Evolutionary conservation across 1,140 invertebrate genomes (phyloP).

Genomic region (Psix sp.): DNA sequence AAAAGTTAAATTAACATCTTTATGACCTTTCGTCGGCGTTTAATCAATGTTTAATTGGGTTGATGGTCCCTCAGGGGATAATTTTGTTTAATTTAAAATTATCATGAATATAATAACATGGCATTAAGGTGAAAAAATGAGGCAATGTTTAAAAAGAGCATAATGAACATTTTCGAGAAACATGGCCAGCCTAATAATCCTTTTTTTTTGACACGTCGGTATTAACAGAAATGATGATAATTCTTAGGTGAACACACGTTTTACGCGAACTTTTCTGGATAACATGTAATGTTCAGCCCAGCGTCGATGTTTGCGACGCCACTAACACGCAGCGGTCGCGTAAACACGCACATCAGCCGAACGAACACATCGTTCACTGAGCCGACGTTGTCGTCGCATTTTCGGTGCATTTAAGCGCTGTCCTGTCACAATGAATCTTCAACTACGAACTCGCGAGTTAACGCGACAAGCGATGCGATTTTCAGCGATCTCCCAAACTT

Average conservation of each 20-base stretch:
- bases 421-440: slow-evolving; percentile 25
- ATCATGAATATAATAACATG: no score
- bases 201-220: slow-evolving; percentile 10
- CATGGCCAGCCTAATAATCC: slow-evolving; percentile 10
- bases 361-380: slow-evolving; percentile 29
- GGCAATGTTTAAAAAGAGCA: slow-evolving; percentile 37
- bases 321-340: slow-evolving; percentile 37
- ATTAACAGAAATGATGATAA: slow-evolving; percentile 31
- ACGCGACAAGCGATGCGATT: no score
- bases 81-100: no score
- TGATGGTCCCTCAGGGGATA: no score
- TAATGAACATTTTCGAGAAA: neutral
- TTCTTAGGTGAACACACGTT: slow-evolving; percentile 19
- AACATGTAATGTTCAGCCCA: slow-evolving; percentile 41
- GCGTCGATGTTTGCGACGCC: slow-evolving; percentile 26
- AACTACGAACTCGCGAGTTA: no score
- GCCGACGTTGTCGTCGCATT: slow-evolving; percentile 2
- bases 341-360: slow-evolving; percentile 41
- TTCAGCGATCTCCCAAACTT: slow-evolving; percentile 6
- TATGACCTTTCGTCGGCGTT: no score
- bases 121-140: no score
- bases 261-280: slow-evolving; percentile 42
- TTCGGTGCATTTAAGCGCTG: slow-evolving; percentile 11
- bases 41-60: no score
- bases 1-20: no score